Percentiles rank a stretch among this genome's conserved stretches.
Conservation (phyloP, 2,113 vertebrate species). For the Ictalurus punctatus region DNA sequence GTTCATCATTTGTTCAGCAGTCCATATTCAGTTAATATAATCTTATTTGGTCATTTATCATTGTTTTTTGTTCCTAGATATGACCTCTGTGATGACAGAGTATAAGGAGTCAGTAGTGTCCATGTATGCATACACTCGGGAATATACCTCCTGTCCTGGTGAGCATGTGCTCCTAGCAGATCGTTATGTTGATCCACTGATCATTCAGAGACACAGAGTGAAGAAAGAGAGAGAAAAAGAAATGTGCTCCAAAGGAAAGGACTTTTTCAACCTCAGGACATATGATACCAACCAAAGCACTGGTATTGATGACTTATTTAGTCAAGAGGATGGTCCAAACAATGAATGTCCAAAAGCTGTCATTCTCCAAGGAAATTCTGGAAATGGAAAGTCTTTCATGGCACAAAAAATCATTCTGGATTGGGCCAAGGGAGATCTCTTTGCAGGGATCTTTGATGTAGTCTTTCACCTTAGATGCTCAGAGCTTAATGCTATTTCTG, state of each 20-base stretch:
- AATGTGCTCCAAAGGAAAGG: slow-evolving; percentile 29
- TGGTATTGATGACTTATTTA: slow-evolving; percentile 28
- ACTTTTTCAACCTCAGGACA: slow-evolving; percentile 19
- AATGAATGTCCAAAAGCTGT: slow-evolving; percentile 53
- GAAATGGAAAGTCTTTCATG: slow-evolving; percentile 70
- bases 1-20: neutral
- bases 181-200: slow-evolving; percentile 41
- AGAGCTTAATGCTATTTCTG: slow-evolving; percentile 40
- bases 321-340: neutral
- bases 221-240: slow-evolving; percentile 42
- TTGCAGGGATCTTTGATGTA: slow-evolving; percentile 54
- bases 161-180: slow-evolving; percentile 41
- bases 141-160: slow-evolving; percentile 41
- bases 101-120: slow-evolving; percentile 31
- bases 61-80: neutral
- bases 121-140: slow-evolving; percentile 30
- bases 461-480: slow-evolving; percentile 69
- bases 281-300: slow-evolving; percentile 18
- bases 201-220: slow-evolving; percentile 34
- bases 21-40: neutral
- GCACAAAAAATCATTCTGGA: slow-evolving; percentile 54
- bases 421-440: slow-evolving; percentile 50
- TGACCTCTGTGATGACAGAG: slow-evolving; percentile 2
- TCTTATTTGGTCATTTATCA: neutral
- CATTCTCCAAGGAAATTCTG: slow-evolving; percentile 67